Evolutionary conservation across 2,113 vertebrate species (phyloP).

Genomic region (Xiphophorus maculatus): DNA sequence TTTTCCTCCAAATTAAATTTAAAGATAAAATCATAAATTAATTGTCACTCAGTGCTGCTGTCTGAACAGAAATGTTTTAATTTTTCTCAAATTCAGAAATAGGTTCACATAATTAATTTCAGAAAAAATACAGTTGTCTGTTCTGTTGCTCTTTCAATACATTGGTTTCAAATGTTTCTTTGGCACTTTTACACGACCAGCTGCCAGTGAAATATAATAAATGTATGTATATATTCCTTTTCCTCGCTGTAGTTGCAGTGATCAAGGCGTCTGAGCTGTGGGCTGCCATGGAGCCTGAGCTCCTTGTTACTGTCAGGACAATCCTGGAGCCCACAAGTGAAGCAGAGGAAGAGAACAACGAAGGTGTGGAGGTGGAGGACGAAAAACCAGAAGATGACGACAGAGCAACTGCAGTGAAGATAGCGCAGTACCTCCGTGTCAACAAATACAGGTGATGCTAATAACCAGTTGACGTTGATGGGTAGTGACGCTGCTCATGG

Average conservation of each 20-base stretch:
- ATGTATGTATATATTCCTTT: not conserved
- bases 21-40: not conserved
- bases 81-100: not conserved
- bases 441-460: slow-evolving; percentile 90
- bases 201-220: slow-evolving; percentile 15
- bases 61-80: not conserved
- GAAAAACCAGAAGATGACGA: slow-evolving; percentile 63
- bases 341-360: slow-evolving; percentile 49
- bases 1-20: not conserved
- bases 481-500: not conserved
- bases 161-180: not conserved
- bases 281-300: slow-evolving; percentile 93
- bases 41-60: not conserved
- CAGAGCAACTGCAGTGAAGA: slow-evolving; percentile 76
- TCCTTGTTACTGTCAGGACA: slow-evolving; percentile 78
- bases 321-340: slow-evolving; percentile 74
- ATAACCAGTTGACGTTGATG: slow-evolving; percentile 18
- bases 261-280: slow-evolving; percentile 89
- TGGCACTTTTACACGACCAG: not conserved
- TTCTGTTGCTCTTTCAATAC: not conserved
- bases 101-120: not conserved
- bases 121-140: not conserved
- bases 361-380: slow-evolving; percentile 35
- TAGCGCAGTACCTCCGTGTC: slow-evolving; percentile 82
- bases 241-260: slow-evolving; percentile 64